Conservation (phyloP, 2,888 invertebrate species). For the Drosophila pegasa region DNA sequence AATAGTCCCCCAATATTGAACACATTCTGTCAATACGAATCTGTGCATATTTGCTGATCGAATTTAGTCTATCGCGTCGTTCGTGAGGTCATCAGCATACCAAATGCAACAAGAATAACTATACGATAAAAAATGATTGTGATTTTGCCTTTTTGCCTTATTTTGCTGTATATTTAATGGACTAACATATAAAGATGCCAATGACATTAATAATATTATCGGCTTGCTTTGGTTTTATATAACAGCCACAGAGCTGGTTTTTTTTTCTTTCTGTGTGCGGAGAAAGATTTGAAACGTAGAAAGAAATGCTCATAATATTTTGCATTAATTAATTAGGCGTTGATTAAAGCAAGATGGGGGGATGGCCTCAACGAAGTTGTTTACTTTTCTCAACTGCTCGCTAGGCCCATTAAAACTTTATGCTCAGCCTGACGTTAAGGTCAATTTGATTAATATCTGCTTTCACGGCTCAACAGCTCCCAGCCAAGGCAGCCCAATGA, state of each 20-base stretch:
- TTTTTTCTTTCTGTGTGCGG: not conserved
- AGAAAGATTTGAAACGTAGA: slow-evolving; percentile 7
- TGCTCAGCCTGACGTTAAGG: slow-evolving; percentile 19
- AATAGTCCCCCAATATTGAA: slow-evolving; percentile 28
- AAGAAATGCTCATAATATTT: slow-evolving; percentile 7
- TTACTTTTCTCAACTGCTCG: not conserved
- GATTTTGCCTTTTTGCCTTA: slow-evolving; percentile 9
- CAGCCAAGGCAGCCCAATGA: slow-evolving; percentile 12
- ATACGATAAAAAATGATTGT: slow-evolving; percentile 30
- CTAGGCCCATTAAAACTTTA: slow-evolving; percentile 16
- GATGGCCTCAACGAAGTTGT: too few relatives aligned
- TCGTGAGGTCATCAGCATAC: slow-evolving; percentile 70
- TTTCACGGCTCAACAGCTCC: slow-evolving; percentile 38
- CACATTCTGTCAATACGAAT: slow-evolving; percentile 30
- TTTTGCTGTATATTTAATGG: slow-evolving; percentile 52
- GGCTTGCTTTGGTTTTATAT: slow-evolving; percentile 17
- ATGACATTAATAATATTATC: slow-evolving; percentile 41
- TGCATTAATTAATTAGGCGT: slow-evolving; percentile 26
- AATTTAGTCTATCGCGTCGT: slow-evolving; percentile 26
- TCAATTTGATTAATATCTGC: slow-evolving; percentile 23
- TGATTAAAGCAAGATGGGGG: slow-evolving; percentile 5
- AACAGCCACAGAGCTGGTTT: slow-evolving; percentile 35
- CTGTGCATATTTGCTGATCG: slow-evolving; percentile 25
- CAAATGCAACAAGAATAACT: slow-evolving; percentile 39
- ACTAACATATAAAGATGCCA: slow-evolving; percentile 38